Evolutionary conservation across 2,113 vertebrate genomes (phyloP), one percentile per base, ranked within the genome.

Genomic region (Dendropsophus ebraccatus): DNA sequence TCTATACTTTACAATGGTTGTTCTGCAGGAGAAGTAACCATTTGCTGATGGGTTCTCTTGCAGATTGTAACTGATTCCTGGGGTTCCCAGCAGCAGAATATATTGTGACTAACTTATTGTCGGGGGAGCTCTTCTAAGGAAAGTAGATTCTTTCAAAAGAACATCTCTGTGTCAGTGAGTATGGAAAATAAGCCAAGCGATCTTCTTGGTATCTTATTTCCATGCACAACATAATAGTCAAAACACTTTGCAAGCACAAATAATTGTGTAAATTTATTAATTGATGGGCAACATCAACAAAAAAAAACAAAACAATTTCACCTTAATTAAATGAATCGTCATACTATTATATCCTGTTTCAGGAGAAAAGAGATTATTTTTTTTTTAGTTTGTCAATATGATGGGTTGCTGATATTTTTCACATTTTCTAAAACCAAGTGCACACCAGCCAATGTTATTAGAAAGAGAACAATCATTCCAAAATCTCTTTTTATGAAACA

Each of bases 381-480:
- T 25, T 67, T 67, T 5, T 32, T 32, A 32, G 28, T 67, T 65
- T 67, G 62, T 67, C 62, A 67, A 69, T 69, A 69, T 69, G 28
- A 69, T 69, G 16, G 65, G 65, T 69, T 35, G 65, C 35, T 69
- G 14, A 35, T 69, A 69, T 69, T 69, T 69, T 69, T 69, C 65
- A 69, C 70, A 73, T 21, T 45, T 45, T 73, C 9, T 73, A n/a
- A 73, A 73, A n/a, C 2, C 41, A 25, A 49, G 21, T 2, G 5
- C 41, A 49, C 14, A 17, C 30, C 30, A 35, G 13, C n/a, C 23
- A 50, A 30, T 52, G 25, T 52, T 76, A 50, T 76, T 75, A 45
- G 19, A 73, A 73, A n/a, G 37, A 73, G 70, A 73, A 75, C 72
- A 75, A 74, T 74, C 21, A 45, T 47, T 75, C 12, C n/a, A 49